phyloP scores from a whole-genome alignment of 2,797 vertebrate species.

The Eulemur mongoz region DNA sequence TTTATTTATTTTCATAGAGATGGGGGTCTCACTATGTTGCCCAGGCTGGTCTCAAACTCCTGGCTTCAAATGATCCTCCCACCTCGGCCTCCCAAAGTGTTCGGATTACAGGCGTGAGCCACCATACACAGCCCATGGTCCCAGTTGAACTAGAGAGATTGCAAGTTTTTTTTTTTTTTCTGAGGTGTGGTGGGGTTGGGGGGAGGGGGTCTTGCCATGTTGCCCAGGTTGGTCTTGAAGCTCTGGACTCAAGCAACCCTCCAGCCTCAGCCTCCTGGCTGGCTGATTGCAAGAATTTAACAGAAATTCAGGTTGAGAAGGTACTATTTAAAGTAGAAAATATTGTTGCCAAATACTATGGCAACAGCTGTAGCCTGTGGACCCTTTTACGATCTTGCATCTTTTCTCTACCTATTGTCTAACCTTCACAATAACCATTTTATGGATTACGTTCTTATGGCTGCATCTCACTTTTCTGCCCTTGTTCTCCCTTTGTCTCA shows the following conservation, averaged over 20 bases:
- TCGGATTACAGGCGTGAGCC: neutral
- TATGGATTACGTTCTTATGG: neutral
- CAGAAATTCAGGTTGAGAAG: conserved; percentile 23
- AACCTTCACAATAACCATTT: neutral
- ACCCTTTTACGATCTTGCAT: neutral
- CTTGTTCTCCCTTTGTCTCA: conserved; percentile 40
- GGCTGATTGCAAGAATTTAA: neutral
- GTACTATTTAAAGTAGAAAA: conserved; percentile 53
- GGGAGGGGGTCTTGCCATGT: neutral
- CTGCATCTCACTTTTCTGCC: neutral
- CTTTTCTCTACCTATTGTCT: neutral
- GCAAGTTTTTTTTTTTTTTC: neutral
- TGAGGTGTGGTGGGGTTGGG: neutral
- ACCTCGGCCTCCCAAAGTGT: neutral
- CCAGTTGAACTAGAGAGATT: neutral
- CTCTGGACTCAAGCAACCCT: neutral
- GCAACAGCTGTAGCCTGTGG: neutral
- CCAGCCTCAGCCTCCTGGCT: neutral
- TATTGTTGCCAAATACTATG: conserved; percentile 34
- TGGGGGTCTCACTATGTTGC: neutral
- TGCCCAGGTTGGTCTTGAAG: neutral
- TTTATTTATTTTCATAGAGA: neutral
- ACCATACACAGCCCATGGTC: neutral
- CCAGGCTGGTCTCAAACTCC: neutral
- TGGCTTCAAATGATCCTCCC: neutral